phyloP scores from a whole-genome alignment of 2,888 invertebrate genomes.

The Tenthredo amoena region DNA sequence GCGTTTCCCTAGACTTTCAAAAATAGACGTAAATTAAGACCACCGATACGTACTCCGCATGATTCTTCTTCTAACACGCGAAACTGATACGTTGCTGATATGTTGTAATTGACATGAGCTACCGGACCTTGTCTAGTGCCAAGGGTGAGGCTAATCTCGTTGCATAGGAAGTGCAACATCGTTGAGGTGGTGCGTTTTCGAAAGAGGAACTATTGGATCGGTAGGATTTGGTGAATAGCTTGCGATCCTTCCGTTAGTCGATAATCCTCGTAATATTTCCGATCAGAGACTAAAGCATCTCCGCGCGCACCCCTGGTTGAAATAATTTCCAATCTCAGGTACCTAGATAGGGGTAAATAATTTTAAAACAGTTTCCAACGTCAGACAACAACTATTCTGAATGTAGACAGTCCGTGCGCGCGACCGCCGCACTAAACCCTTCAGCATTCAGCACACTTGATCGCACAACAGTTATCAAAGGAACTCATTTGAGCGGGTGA shows the following conservation, averaged over 20 bases:
- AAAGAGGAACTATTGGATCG: not conserved
- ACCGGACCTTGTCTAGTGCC: not conserved
- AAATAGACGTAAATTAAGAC: not conserved
- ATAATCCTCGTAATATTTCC: not conserved
- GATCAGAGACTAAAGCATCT: not conserved
- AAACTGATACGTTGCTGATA: no score
- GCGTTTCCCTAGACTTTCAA: not conserved
- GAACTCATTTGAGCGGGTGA: conserved; percentile 77
- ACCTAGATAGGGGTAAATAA: not conserved
- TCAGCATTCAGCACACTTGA: conserved; percentile 77
- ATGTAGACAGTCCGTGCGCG: conserved; percentile 58
- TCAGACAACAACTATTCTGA: conserved; percentile 16
- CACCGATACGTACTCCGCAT: not conserved
- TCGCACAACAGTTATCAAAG: conserved; percentile 78
- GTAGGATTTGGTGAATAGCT: not conserved
- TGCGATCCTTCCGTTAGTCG: not conserved
- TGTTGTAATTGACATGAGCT: not conserved
- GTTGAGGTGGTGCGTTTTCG: not conserved
- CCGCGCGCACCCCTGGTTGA: not conserved
- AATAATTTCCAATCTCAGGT: not conserved
- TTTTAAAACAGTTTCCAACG: not conserved
- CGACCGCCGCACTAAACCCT: conserved; percentile 70
- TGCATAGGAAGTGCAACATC: not conserved
- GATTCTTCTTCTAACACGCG: not conserved
- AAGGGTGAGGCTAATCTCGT: not conserved